phyloP scores from a whole-genome alignment of 2,888 invertebrate genomes.

The Drosophila histrio region DNA sequence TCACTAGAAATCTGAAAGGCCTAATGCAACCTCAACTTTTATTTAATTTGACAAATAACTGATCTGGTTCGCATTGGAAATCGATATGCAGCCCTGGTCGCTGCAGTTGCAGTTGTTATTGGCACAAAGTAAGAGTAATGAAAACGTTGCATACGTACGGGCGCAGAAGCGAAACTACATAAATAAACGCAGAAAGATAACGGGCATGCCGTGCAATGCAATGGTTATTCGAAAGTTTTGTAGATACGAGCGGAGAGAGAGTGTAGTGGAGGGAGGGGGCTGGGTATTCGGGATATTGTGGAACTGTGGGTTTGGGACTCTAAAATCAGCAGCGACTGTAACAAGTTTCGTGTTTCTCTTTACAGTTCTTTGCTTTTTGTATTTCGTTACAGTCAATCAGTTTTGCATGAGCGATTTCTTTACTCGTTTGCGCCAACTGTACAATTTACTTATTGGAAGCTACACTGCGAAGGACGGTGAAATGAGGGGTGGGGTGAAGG shows the following conservation, averaged over 20 bases:
- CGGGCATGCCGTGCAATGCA: constrained; percentile 34
- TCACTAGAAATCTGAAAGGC: too few relatives aligned
- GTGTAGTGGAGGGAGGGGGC: neutral
- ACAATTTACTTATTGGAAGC: constrained; percentile 66
- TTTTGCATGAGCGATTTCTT: constrained; percentile 77
- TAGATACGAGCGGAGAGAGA: too few relatives aligned
- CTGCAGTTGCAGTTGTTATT: neutral
- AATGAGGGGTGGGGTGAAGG: neutral
- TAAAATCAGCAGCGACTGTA: constrained; percentile 74
- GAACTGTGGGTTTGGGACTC: constrained; percentile 26
- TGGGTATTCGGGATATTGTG: neutral
- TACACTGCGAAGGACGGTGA: neutral
- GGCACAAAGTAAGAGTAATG: constrained; percentile 52
- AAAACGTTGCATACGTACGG: constrained; percentile 64
- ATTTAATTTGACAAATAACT: neutral
- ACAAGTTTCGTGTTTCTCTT: constrained; percentile 71
- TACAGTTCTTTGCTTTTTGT: constrained; percentile 66
- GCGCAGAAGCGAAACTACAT: constrained; percentile 52
- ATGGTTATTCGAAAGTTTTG: constrained; percentile 2
- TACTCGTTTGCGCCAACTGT: constrained; percentile 77
- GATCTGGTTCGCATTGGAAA: neutral
- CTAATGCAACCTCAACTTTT: too few relatives aligned
- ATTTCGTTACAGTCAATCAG: constrained; percentile 78
- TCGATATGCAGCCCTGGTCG: constrained; percentile 33
- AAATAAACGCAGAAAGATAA: constrained; percentile 73